These are phyloP conservation scores for Drosophila jambulina DNA, from an alignment of 1,140 invertebrate species.

Conservation along the genomic window DNA sequence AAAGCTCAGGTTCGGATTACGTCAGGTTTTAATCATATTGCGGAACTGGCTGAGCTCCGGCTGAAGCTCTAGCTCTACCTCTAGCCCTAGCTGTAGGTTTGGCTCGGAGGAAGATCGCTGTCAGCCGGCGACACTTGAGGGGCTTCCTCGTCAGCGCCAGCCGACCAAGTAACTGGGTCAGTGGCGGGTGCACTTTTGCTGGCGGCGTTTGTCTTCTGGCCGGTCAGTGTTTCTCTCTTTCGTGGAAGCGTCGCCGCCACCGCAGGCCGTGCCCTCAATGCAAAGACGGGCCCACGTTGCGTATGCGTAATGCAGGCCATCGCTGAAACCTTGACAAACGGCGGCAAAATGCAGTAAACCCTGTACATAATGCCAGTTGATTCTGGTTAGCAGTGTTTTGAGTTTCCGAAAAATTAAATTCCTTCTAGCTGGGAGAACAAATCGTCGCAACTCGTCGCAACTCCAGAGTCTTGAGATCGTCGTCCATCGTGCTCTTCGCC, in stretches of 20 bases:
- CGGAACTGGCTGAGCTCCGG: conserved; percentile 62
- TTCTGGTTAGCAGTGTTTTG: neutral
- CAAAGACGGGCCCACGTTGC: conserved; percentile 29
- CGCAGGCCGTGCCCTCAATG: conserved; percentile 43
- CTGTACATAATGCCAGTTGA: neutral
- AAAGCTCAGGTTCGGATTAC: conserved; percentile 63
- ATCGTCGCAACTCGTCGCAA: conserved; percentile 43
- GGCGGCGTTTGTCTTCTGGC: conserved; percentile 62
- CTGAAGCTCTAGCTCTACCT: conserved; percentile 33
- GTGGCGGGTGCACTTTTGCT: conserved; percentile 64
- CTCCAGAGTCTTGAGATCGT: conserved; percentile 59
- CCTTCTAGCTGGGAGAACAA: conserved; percentile 1
- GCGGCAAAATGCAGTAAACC: conserved; percentile 11
- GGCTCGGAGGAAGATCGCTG: conserved; percentile 63
- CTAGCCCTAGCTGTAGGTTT: conserved; percentile 13
- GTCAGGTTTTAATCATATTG: conserved; percentile 78
- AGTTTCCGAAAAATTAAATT: conserved; percentile 46
- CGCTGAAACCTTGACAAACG: conserved; percentile 62
- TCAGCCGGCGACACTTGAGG: conserved; percentile 58
- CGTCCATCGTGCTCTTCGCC: conserved; percentile 36
- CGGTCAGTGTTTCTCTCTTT: conserved; percentile 18
- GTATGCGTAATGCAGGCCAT: conserved; percentile 63
- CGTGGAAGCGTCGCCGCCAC: conserved; percentile 28
- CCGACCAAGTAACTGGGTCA: conserved; percentile 72
- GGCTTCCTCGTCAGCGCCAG: conserved; percentile 52